Base-by-base conservation (phyloP, 2,888 invertebrate species). In the Drosophila fulvimacula region DNA sequence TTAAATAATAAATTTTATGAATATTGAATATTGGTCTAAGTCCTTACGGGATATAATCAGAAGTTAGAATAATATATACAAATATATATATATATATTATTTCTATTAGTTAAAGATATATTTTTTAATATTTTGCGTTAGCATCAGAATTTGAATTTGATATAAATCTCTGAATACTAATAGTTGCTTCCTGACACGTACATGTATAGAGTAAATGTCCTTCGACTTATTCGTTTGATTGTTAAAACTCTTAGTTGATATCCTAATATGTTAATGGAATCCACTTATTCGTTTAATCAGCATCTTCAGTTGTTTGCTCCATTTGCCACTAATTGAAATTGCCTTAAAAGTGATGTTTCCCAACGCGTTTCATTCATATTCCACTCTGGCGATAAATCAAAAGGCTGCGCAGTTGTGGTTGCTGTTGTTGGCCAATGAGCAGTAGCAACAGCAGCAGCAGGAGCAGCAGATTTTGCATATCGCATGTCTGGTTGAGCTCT, bases 401-500 rank as follows among this genome's bases (percentile, higher is more conserved):
- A 64, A 27, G 27, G 19, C 59, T n/a, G 15, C 53, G 41, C 19
- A 41, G 36, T 10, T 51, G 9, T 36, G 30, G 15, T 10, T 34
- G 15, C n/a, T 51, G 21, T 36, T 51, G 51, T 21, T 34, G 51
- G 21, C 39, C 39, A 66, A 41, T 66, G 53, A 48, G 39, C 46
- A 34, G 34, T 15, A 59, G 55, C 44, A 63, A 44, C 42, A 34
- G 21, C 17, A 65, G 51, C 36, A 65, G 51, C 15, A 52, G 46
- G 38, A 38, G 32, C 13, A 59, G 55, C 49, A 60, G 48, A 62
- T 61, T 74, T 74, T 58, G 65, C 64, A 65, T 74, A 65, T 73
- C 64, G 65, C 32, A 52, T 60, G 46, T 41, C 34, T 27, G n/a
- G 36, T n/a, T 57, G 36, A 52, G 51, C 49, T 49, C 44, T 55